Conservation (phyloP, 2,888 invertebrate genomes). For the Druceiella hillmani region DNA sequence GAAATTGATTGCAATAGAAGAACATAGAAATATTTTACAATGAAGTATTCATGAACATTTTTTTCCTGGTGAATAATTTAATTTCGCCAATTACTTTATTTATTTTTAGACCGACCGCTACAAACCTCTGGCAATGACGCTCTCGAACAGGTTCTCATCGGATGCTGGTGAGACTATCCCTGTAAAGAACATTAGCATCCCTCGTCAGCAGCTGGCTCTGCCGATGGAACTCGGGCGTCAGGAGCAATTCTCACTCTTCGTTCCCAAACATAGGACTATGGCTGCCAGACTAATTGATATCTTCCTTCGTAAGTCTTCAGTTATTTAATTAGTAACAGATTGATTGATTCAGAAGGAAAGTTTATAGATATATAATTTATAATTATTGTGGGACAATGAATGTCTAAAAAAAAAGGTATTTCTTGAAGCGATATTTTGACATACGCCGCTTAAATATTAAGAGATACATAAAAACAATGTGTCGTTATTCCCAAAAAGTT, state of each 20-base stretch:
- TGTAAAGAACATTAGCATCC: slow-evolving; percentile 57
- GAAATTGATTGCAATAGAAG: too few species aligned
- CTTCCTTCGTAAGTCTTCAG: slow-evolving; percentile 53
- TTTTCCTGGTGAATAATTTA: slow-evolving; percentile 2
- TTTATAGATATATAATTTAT: too few species aligned
- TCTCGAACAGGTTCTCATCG: slow-evolving; percentile 55
- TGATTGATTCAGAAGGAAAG: too few species aligned
- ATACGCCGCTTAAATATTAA: too few species aligned
- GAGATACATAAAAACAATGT: too few species aligned
- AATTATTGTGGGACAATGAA: too few species aligned
- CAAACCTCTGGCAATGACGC: slow-evolving; percentile 29
- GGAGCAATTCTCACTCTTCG: slow-evolving; percentile 66
- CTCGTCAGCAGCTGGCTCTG: slow-evolving; percentile 54
- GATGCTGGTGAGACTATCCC: slow-evolving; percentile 46
- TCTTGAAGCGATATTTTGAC: too few species aligned
- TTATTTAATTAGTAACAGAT: too few species aligned
- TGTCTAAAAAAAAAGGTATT: too few species aligned
- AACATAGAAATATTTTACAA: too few species aligned
- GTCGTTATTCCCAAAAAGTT: too few species aligned
- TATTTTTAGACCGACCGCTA: slow-evolving; percentile 39
- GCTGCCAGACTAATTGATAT: slow-evolving; percentile 63
- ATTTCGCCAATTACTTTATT: background rate
- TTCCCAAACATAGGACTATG: slow-evolving; percentile 61
- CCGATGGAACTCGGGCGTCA: slow-evolving; percentile 58
- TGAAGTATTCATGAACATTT: slow-evolving; percentile 3